Base-by-base conservation (phyloP, 2,797 vertebrate species). In the Enteromius trimaculatus region DNA sequence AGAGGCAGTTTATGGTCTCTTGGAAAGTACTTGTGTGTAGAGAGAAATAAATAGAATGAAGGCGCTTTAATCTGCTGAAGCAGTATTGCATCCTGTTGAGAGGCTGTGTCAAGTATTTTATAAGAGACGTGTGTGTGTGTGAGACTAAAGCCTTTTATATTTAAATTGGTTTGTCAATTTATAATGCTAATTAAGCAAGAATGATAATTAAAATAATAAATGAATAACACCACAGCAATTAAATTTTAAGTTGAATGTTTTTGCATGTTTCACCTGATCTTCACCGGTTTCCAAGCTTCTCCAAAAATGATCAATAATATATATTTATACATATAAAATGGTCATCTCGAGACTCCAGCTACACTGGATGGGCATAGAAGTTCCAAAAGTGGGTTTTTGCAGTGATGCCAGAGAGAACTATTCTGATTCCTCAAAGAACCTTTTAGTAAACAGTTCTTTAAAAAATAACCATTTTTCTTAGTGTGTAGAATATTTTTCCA, bases 41-140 rank as follows among this genome's bases (percentile, higher is more conserved):
- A 58, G 91, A 92, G 88, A 91, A 79, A 79, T 86, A 88, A 91
- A 91, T 74, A 75, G 81, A 80, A 77, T 80, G 47, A 77, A 80
- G 55, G 60, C 37, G 7, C 44, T 79, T 64, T 58, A 74, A 9
- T 29, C 77, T 83, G 72, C 31, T 64, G 58, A 62, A 49, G 23
- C 19, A 51, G 76, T 64, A 31, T 66, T 79, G 85, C 78, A 70
- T 83, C 68, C 60, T 11, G 42, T 76, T 80, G 26, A 71, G 13
- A 60, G 66, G 53, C 21, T 81, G 19, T 17, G 29, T 37, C 44
- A 62, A 71, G 68, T 72, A 23, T 82, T 16, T 68, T 66, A 53
- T 39, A 14, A 80, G 14, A 49, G 44, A 23, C 13, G 37, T 31
- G 19, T 47, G 26, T 58, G 26, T 58, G n/a, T 4, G 6, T 49